A percentile compares a stretch with the other conserved stretches of the same genome.
These are phyloP conservation scores for Lutjanus erythropterus DNA, from an alignment of 2,113 vertebrate species.

Conservation along the genomic window DNA sequence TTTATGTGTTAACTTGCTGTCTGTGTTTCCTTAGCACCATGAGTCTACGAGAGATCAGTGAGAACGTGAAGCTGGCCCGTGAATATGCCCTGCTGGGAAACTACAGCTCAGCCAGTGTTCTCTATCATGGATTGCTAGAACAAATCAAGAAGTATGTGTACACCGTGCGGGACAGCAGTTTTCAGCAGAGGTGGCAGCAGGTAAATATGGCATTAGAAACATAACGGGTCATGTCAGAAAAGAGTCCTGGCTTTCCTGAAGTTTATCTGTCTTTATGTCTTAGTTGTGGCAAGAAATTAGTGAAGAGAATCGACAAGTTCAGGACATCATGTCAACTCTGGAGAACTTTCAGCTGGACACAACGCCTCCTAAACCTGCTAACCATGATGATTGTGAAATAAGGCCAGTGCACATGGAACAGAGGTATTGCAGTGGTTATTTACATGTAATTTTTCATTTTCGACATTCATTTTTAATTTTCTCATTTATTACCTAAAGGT, in stretches of 20 bases:
- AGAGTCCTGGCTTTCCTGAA: not conserved
- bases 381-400: slow-evolving; percentile 86
- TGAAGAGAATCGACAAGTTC: slow-evolving; percentile 93
- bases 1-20: not conserved
- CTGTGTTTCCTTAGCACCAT: slow-evolving; percentile 81
- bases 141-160: slow-evolving; percentile 94
- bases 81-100: slow-evolving; percentile 97
- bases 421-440: slow-evolving; percentile 81
- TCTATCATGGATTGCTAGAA: slow-evolving; percentile 95
- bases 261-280: slow-evolving; percentile 36
- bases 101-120: slow-evolving; percentile 95
- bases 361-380: slow-evolving; percentile 88
- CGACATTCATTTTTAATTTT: not conserved
- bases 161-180: slow-evolving; percentile 88
- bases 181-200: slow-evolving; percentile 97
- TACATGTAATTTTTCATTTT: not conserved
- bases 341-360: slow-evolving; percentile 93
- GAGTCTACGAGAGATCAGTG: slow-evolving; percentile 96
- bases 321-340: slow-evolving; percentile 94
- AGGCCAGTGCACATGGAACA: slow-evolving; percentile 92
- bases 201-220: slow-evolving; percentile 72
- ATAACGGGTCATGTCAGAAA: not conserved
- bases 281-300: slow-evolving; percentile 97
- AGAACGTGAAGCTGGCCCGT: slow-evolving; percentile 96
- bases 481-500: not conserved